A percentile compares a stretch with the other conserved stretches of the same genome.
Evolutionary conservation across 2,888 invertebrate genomes (phyloP).

Genomic region (Nomada flava): DNA sequence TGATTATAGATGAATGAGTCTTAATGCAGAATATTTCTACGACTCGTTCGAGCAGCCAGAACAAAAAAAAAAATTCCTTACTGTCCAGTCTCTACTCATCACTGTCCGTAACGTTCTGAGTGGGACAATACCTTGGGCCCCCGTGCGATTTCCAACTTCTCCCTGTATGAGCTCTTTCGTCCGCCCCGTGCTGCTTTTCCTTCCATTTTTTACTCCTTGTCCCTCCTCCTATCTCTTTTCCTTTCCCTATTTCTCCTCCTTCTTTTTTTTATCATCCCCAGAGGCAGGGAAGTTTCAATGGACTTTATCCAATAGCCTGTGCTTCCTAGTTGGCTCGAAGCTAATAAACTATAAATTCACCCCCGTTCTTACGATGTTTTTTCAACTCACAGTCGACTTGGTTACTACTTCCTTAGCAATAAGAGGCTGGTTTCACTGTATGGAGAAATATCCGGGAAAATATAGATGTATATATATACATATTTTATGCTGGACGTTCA

Average conservation of each 20-base stretch:
- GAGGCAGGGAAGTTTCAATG: constrained; percentile 77
- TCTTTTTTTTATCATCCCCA: constrained; percentile 74
- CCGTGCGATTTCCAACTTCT: constrained; percentile 36
- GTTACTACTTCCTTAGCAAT: constrained; percentile 53
- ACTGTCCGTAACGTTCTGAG: constrained; percentile 33
- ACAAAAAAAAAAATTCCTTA: constrained; percentile 24
- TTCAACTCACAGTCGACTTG: constrained; percentile 67
- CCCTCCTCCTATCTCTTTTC: constrained; percentile 7
- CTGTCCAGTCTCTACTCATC: constrained; percentile 22
- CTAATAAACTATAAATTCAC: constrained; percentile 82
- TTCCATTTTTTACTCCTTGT: constrained; percentile 31
- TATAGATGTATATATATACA: constrained; percentile 53
- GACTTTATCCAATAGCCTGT: constrained; percentile 79
- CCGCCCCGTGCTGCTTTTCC: constrained; percentile 15
- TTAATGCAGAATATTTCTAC: constrained; percentile 6
- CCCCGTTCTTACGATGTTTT: constrained; percentile 69
- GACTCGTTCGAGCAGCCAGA: neutral
- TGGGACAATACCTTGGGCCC: constrained; percentile 39
- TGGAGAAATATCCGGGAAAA: constrained; percentile 32
- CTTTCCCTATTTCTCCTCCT: constrained; percentile 38
- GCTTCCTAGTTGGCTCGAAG: constrained; percentile 73
- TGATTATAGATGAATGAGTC: neutral
- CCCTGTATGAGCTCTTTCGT: constrained; percentile 22
- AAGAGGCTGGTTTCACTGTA: constrained; percentile 26
- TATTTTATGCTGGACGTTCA: constrained; percentile 1